Percentiles rank a stretch among this genome's conserved stretches.
Conservation (phyloP, 2,888 invertebrate genomes). For the Thalpophila matura region DNA sequence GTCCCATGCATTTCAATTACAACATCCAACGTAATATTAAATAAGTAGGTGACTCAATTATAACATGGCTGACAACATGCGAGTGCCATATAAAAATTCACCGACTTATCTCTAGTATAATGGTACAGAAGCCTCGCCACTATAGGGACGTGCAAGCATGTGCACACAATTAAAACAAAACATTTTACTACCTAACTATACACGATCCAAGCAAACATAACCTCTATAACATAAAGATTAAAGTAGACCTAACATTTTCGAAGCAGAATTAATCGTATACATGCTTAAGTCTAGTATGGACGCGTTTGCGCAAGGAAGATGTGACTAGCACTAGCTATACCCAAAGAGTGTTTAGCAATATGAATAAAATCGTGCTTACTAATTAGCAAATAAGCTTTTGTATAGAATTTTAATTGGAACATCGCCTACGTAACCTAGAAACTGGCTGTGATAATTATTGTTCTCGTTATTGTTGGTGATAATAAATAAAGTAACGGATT, state of each 20-base stretch:
- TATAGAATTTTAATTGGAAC: constrained; percentile 59
- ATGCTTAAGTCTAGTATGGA: constrained; percentile 66
- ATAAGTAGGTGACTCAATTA: constrained; percentile 68
- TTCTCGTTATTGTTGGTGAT: constrained; percentile 51
- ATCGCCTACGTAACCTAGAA: constrained; percentile 58
- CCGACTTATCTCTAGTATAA: constrained; percentile 73
- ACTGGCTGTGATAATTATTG: constrained; percentile 47
- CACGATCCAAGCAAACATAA: constrained; percentile 39
- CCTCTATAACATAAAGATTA: constrained; percentile 33
- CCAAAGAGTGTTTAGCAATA: constrained; percentile 71
- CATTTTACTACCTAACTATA: constrained; percentile 26
- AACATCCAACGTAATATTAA: constrained; percentile 56
- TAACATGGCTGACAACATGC: constrained; percentile 65
- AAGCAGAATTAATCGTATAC: constrained; percentile 34
- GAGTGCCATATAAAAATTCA: constrained; percentile 74
- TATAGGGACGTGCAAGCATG: constrained; percentile 74
- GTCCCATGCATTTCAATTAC: constrained; percentile 9
- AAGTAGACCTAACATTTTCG: constrained; percentile 4
- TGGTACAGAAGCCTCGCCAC: constrained; percentile 75
- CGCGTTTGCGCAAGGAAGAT: constrained; percentile 77
- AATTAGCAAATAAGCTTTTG: constrained; percentile 60
- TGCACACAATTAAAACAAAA: constrained; percentile 64
- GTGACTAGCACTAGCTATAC: constrained; percentile 74
- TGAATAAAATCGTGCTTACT: constrained; percentile 63
- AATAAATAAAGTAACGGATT: constrained; percentile 49